A percentile compares a stretch with the other conserved stretches of the same genome.
Conservation (phyloP, 2,888 invertebrate genomes). For the Nomada fabriciana region DNA sequence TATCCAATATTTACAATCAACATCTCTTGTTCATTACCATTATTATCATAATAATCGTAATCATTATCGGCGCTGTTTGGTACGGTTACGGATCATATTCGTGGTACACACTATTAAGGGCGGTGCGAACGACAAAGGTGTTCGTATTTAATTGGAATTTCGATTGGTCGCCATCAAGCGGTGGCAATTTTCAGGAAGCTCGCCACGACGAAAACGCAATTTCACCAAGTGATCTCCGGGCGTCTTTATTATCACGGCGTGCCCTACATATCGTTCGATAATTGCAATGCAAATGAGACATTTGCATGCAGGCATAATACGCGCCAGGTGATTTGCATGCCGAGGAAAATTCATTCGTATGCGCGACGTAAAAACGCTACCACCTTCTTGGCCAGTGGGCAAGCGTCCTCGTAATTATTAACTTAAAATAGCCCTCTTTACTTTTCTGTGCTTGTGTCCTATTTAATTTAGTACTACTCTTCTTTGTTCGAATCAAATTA, state of each 20-base stretch:
- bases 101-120: neutral
- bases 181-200: neutral
- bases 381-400: neutral
- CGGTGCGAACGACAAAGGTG: neutral
- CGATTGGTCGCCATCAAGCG: conserved; percentile 3
- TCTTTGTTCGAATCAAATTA: too few species aligned
- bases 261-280: conserved; percentile 46
- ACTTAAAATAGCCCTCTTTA: neutral
- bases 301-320: conserved; percentile 50
- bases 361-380: conserved; percentile 19
- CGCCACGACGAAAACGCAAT: conserved; percentile 21
- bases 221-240: conserved; percentile 31
- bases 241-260: conserved; percentile 43
- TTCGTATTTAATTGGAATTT: conserved; percentile 26
- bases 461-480: too few species aligned
- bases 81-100: too few species aligned
- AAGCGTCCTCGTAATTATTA: conserved; percentile 3
- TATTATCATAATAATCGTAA: too few species aligned
- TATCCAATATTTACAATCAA: too few species aligned
- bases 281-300: conserved; percentile 53
- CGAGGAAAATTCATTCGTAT: conserved; percentile 34
- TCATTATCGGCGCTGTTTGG: too few species aligned
- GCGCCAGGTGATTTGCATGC: conserved; percentile 43
- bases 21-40: too few species aligned
- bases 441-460: too few species aligned